Evolutionary conservation across 2,797 vertebrate species (phyloP), one percentile per base, ranked within the genome.

Genomic region (Myotis planiceps): DNA sequence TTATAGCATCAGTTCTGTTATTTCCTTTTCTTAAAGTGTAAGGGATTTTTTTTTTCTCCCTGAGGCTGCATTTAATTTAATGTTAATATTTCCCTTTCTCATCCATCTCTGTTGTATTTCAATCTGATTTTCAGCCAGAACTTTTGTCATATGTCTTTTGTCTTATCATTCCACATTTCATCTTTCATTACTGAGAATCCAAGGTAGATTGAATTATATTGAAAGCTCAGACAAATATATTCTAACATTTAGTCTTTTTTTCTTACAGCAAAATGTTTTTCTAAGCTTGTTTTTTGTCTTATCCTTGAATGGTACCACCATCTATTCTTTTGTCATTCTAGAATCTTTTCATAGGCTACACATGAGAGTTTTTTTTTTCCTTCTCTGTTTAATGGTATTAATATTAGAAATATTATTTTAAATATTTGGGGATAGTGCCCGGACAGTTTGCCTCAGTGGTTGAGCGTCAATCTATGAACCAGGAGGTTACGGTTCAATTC

Each of bases 141-240:
- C 1, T 55, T 69, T 78, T 87, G 66, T 80, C 58, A 58, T 79
- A n/a, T 23, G 34, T 88, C 66, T 87, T 90, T 93, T 93, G 72
- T 92, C 80, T 95, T 91, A 86, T 69, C 53, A 88, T 89, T 83
- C 5, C 39, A 42, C 37, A 63, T 95, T 95, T 96, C 75, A 91
- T 86, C 45, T 96, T 37, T 78, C 53, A 2, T 93, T 94, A 80
- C 14, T 68, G 34, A 47, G 42, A 58, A 92, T 53, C n/a, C 47
- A 63, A 65, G 37, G 91, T 95, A 51, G 42, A 94, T 69, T 93
- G 66, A 91, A 83, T 94, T 93, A 84, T 14, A n/a, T 63, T 74
- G 82, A 87, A 87, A 94, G 86, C 27, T 51, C 53, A 39, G 65
- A 72, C 6, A 51, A 53, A 71, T 42, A 55, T n/a, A 80, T 42